These are phyloP conservation scores for Lontra canadensis DNA, from an alignment of 2,113 vertebrate species.

Conservation along the genomic window DNA sequence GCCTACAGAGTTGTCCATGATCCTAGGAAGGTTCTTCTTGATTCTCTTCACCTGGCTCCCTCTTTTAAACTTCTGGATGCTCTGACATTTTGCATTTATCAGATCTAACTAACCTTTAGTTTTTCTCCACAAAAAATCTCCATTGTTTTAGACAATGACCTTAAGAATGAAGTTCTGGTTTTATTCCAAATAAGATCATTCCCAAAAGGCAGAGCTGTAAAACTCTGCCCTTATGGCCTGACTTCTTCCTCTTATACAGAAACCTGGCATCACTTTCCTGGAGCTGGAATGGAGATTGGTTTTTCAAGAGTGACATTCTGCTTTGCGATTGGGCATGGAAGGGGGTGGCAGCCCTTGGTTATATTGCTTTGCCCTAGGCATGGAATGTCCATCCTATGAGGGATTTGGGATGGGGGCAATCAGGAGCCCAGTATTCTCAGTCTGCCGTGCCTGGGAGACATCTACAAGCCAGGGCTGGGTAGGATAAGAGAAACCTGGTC, in stretches of 20 bases:
- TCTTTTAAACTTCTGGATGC: background rate
- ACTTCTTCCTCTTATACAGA: background rate
- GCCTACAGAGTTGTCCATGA: background rate
- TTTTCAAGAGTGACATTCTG: background rate
- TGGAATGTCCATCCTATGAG: background rate
- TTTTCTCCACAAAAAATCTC: background rate
- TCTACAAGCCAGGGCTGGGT: background rate
- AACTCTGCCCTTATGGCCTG: background rate
- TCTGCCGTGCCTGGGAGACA: too few relatives aligned
- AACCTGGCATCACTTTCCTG: background rate
- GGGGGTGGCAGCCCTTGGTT: background rate
- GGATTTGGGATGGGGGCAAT: background rate
- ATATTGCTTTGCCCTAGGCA: background rate
- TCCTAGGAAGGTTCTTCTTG: background rate
- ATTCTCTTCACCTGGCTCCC: background rate
- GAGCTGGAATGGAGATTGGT: background rate
- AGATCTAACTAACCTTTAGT: background rate
- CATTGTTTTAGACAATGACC: background rate
- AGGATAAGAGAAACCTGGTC: background rate
- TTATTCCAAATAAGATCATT: background rate
- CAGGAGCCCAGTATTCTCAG: background rate
- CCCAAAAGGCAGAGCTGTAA: background rate
- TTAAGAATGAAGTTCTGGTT: background rate
- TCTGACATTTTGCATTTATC: background rate
- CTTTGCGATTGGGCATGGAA: background rate